Conservation (phyloP, 1,140 invertebrate genomes). For the Drosophila punjabiensis region DNA sequence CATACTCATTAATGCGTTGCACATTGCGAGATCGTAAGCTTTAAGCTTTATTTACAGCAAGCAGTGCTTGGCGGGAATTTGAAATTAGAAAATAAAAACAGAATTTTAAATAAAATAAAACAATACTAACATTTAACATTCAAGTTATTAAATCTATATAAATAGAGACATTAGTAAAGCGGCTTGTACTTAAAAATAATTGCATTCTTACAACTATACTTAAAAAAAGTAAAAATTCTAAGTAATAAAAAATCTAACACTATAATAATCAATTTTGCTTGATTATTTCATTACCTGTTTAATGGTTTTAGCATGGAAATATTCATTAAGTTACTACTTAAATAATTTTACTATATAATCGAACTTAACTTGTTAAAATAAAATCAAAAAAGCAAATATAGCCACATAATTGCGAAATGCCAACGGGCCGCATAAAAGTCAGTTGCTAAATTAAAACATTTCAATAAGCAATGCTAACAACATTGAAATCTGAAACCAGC, state of each 20-base stretch:
- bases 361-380: slow-evolving; percentile 7
- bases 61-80: slow-evolving; percentile 13
- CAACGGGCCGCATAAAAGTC: slow-evolving; percentile 46
- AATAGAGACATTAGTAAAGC: neutral
- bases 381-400: slow-evolving; percentile 18
- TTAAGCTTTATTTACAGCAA: neutral
- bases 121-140: neutral
- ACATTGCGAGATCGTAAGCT: neutral
- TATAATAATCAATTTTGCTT: neutral
- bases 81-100: neutral
- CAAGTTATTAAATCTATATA: too few relatives aligned
- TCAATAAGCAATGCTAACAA: slow-evolving; percentile 75
- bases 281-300: neutral
- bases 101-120: neutral
- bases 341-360: too few relatives aligned
- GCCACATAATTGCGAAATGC: slow-evolving; percentile 15
- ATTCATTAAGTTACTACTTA: too few relatives aligned
- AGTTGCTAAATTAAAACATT: slow-evolving; percentile 69
- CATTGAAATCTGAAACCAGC: slow-evolving; percentile 29
- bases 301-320: fast-evolving
- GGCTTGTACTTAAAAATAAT: too few relatives aligned
- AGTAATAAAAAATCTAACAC: neutral
- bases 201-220: neutral
- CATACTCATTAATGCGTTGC: neutral
- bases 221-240: neutral